Conservation (phyloP, 2,888 invertebrate genomes). For the Lottia gigantea region DNA sequence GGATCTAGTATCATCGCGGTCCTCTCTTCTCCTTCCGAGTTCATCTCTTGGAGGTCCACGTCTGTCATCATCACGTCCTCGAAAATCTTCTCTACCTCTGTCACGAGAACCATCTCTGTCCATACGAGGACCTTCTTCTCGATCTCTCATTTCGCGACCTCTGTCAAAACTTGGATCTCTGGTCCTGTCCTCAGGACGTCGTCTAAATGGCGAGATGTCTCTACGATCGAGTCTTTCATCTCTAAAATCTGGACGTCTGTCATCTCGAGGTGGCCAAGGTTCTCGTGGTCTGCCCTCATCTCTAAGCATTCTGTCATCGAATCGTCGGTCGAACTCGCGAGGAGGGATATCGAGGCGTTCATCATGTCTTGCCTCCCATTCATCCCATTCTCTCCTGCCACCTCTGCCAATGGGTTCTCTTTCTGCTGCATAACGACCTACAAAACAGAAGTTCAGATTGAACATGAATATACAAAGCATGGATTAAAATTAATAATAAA, state of each 20-base stretch:
- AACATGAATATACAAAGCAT: no score
- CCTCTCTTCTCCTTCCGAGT: constrained; percentile 16
- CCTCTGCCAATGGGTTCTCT: background rate
- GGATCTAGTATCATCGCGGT: constrained; percentile 23
- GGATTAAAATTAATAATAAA: no score
- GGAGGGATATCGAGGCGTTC: background rate
- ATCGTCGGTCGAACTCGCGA: background rate
- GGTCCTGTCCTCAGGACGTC: constrained; percentile 3
- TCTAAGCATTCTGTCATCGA: background rate
- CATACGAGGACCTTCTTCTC: constrained; percentile 23
- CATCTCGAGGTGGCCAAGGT: background rate
- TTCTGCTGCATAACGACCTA: background rate
- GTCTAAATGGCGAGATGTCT: background rate
- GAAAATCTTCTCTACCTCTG: constrained; percentile 22
- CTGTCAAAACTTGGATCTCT: constrained; percentile 16
- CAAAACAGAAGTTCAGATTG: background rate
- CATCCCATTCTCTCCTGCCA: constrained; percentile 1
- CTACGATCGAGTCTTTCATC: background rate
- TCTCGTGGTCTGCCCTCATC: constrained; percentile 3
- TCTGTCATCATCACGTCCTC: constrained; percentile 26
- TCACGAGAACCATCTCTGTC: constrained; percentile 24
- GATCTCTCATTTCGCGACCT: constrained; percentile 12
- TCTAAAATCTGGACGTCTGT: background rate
- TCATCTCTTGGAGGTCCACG: background rate
- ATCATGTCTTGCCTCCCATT: constrained; percentile 3